A percentile compares a stretch with the other conserved stretches of the same genome.
phyloP scores from a whole-genome alignment of 2,797 vertebrate genomes.

The Rhinoraja longicauda region DNA sequence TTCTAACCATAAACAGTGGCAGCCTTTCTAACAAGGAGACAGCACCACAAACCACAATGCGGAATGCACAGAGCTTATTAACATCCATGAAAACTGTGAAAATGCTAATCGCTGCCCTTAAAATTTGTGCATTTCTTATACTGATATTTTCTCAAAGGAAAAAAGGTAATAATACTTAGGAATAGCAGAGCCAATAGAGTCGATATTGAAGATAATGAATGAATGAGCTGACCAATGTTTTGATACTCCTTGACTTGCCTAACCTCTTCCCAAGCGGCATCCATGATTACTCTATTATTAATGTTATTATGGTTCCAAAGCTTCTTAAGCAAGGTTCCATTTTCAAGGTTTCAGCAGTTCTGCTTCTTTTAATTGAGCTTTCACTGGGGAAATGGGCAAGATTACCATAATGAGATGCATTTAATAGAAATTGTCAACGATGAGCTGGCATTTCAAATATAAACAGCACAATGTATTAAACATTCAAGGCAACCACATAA shows the following conservation, averaged over 20 bases:
- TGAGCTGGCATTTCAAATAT: not conserved
- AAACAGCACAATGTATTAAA: not conserved
- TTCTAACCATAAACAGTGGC: not conserved
- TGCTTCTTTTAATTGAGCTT: constrained; percentile 9
- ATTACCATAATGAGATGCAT: not conserved
- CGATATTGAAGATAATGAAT: not conserved
- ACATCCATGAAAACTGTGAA: not conserved
- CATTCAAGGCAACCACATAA: not conserved
- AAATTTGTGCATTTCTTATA: not conserved
- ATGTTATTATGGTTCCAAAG: not conserved
- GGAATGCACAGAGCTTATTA: not conserved
- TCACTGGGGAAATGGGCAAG: not conserved
- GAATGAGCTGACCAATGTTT: not conserved
- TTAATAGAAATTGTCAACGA: constrained; percentile 1
- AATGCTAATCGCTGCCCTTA: not conserved
- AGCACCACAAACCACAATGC: not conserved
- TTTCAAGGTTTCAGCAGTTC: not conserved
- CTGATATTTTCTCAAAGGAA: no score
- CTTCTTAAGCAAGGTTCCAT: not conserved
- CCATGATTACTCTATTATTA: not conserved
- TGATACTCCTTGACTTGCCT: not conserved
- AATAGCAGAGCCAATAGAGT: not conserved
- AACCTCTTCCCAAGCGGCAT: not conserved
- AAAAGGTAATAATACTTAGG: not conserved
- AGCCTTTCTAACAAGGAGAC: not conserved